These are phyloP conservation scores for Catostomus latipinnis DNA, from an alignment of 2,797 vertebrate species.

Conservation along the genomic window DNA sequence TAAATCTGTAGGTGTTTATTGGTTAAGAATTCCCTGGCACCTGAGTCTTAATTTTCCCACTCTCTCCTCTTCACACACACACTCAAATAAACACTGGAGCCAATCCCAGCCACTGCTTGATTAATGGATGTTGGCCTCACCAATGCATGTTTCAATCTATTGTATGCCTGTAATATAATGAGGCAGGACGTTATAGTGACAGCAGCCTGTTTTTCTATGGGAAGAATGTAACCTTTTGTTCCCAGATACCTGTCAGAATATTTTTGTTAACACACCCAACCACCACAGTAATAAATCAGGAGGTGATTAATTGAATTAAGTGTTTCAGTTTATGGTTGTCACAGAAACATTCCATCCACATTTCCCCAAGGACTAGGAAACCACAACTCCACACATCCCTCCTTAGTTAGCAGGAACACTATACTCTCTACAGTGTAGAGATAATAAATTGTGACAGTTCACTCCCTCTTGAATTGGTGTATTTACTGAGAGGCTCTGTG, in stretches of 20 bases:
- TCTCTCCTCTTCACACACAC: conserved; percentile 11
- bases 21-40: conserved; percentile 15
- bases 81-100: background rate
- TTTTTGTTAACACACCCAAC: conserved; percentile 10
- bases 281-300: conserved; percentile 3
- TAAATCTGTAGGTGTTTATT: conserved; percentile 36
- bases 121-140: conserved; percentile 27
- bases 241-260: background rate
- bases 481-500: background rate
- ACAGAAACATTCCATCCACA: conserved; percentile 7
- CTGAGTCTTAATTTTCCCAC: background rate
- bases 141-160: conserved; percentile 15
- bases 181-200: conserved; percentile 42
- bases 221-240: conserved; percentile 23
- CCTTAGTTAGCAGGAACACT: too few species aligned
- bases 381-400: background rate
- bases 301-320: background rate
- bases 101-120: conserved; percentile 23
- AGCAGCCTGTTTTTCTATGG: background rate
- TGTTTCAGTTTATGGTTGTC: background rate
- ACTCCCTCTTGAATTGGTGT: background rate
- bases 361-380: background rate
- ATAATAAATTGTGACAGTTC: background rate
- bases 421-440: background rate
- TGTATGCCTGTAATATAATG: conserved; percentile 17